These are phyloP conservation scores for Chrysaora quinquecirrha DNA, from an alignment of 30 jellyfish, hydroid and myxozoan species.

Conservation along the genomic window DNA sequence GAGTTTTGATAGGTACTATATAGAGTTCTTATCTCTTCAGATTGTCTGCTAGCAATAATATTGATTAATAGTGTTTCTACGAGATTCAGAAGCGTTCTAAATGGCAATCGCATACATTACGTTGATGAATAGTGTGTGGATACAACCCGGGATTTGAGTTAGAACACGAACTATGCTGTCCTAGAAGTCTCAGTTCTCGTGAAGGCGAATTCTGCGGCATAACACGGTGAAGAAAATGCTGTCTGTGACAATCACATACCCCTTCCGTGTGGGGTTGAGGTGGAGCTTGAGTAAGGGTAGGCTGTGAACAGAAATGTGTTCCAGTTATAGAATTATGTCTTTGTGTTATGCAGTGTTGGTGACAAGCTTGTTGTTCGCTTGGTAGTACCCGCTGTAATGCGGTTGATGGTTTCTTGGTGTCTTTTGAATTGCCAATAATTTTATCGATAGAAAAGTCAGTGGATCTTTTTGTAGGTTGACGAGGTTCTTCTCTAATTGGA, in stretches of 20 bases:
- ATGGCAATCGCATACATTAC: constrained; percentile 62
- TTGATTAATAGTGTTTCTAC: no score
- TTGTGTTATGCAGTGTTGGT: constrained; percentile 29
- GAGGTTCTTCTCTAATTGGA: constrained; percentile 25
- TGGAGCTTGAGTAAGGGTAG: constrained; percentile 33
- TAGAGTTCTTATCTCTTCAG: no score
- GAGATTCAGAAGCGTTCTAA: constrained; percentile 34
- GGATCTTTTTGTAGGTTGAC: constrained; percentile 42
- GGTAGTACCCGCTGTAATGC: neutral
- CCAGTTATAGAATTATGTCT: constrained; percentile 37
- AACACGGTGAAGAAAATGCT: constrained; percentile 31
- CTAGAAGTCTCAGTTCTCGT: constrained; percentile 37
- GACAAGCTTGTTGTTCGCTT: constrained; percentile 40
- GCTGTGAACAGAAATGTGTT: constrained; percentile 35
- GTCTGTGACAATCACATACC: constrained; percentile 64
- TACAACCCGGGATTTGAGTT: constrained; percentile 26
- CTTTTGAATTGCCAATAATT: constrained; percentile 63
- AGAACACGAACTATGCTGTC: constrained; percentile 48
- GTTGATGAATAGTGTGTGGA: constrained; percentile 44
- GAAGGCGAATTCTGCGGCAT: constrained; percentile 51
- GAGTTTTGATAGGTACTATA: no score
- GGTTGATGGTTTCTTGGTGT: constrained; percentile 25
- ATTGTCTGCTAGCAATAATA: no score
- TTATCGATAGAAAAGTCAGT: constrained; percentile 80
- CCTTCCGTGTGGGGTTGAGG: constrained; percentile 43